Percentiles rank a stretch among this genome's conserved stretches.
These are phyloP conservation scores for Dendroctonus ponderosae DNA, from an alignment of 1,140 invertebrate species.

Conservation along the genomic window DNA sequence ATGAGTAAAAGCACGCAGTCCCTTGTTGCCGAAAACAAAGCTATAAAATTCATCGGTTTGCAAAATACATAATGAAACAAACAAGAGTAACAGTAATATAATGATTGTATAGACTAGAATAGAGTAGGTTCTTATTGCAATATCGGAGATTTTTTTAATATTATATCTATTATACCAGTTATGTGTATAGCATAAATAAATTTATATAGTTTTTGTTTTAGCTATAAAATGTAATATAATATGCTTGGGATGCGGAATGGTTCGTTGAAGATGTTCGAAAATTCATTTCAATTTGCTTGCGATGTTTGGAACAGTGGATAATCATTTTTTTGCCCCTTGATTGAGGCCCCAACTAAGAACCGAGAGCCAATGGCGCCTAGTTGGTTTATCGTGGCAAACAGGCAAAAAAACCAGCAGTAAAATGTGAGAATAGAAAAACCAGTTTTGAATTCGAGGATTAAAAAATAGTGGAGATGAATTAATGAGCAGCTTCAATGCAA, in stretches of 20 bases:
- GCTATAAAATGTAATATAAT: no score
- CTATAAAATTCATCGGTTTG: constrained; percentile 10
- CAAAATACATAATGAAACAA: constrained; percentile 26
- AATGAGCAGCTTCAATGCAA: no score
- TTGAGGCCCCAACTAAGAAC: not conserved
- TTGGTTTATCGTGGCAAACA: no score
- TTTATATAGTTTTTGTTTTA: constrained; percentile 9
- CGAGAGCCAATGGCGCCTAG: constrained; percentile 1
- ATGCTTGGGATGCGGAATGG: no score
- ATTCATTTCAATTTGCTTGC: no score
- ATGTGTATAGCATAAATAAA: constrained; percentile 27
- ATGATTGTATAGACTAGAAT: constrained; percentile 37
- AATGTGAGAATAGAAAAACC: no score
- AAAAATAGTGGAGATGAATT: no score
- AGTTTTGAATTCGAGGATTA: no score
- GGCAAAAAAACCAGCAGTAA: no score
- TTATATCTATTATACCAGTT: constrained; percentile 5
- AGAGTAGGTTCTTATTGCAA: constrained; percentile 32
- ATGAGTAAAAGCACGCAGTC: not conserved
- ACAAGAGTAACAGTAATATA: constrained; percentile 34
- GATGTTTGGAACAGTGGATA: no score
- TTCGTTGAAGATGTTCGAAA: no score
- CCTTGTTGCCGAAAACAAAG: constrained; percentile 1
- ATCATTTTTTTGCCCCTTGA: not conserved
- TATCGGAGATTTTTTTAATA: constrained; percentile 25